These are phyloP conservation scores for Syrphus vitripennis DNA, from an alignment of 2,888 invertebrate species.

Conservation along the genomic window DNA sequence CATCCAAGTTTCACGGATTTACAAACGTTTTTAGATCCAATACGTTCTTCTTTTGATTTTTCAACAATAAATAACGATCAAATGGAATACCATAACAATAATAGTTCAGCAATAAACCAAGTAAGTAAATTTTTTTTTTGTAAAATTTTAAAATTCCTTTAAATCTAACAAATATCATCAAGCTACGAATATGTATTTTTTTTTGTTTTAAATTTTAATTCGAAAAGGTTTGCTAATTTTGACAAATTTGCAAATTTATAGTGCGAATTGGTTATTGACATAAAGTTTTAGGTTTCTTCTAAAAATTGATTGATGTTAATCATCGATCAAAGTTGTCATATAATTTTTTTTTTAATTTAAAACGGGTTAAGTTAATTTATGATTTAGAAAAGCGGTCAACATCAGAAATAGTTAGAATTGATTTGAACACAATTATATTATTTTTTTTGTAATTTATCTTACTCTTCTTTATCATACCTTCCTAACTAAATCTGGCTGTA, in stretches of 20 bases:
- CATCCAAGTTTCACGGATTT: conserved; percentile 79
- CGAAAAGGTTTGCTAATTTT: conserved; percentile 3
- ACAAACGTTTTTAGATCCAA: conserved; percentile 79
- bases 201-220: background rate
- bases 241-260: conserved; percentile 3
- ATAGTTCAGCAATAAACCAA: conserved; percentile 58
- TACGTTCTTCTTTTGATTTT: conserved; percentile 74
- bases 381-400: background rate
- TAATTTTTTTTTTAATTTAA: background rate
- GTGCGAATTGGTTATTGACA: background rate
- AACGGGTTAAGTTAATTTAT: background rate
- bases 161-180: background rate
- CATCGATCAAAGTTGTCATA: background rate
- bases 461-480: background rate
- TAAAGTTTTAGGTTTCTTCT: background rate
- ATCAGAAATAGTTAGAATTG: background rate
- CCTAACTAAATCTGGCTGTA: background rate
- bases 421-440: background rate
- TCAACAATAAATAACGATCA: conserved; percentile 76
- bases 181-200: background rate
- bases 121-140: conserved; percentile 53
- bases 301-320: conserved; percentile 9
- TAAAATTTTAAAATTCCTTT: background rate
- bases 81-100: conserved; percentile 78
- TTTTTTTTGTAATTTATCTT: background rate